Conservation (phyloP, 1,140 invertebrate genomes). For the Pogonomyrmex barbatus region DNA sequence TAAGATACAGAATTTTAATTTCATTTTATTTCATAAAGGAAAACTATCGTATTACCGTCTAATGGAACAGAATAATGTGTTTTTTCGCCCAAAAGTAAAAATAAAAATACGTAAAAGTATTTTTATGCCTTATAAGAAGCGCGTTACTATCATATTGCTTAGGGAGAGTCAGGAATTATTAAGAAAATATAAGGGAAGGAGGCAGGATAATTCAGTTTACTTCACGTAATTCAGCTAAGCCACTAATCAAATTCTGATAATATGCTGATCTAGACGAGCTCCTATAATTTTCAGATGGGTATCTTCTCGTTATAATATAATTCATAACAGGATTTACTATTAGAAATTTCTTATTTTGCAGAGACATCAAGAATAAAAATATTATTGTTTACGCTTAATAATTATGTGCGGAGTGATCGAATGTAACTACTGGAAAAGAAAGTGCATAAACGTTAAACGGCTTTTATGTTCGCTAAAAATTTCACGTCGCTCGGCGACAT, state of each 20-base stretch:
- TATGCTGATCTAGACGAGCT: constrained; percentile 64
- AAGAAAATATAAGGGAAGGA: constrained; percentile 59
- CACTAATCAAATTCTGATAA: constrained; percentile 75
- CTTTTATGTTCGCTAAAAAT: constrained; percentile 64
- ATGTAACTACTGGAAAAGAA: neutral
- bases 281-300: constrained; percentile 60
- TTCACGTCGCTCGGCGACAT: constrained; percentile 30
- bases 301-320: constrained; percentile 49
- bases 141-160: constrained; percentile 60
- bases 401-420: neutral
- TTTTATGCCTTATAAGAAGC: constrained; percentile 27
- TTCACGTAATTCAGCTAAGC: constrained; percentile 71
- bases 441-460: constrained; percentile 38
- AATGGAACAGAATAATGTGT: constrained; percentile 69
- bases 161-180: constrained; percentile 48
- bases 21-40: constrained; percentile 6
- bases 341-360: neutral
- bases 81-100: constrained; percentile 58
- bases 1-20: neutral
- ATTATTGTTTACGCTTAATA: constrained; percentile 4
- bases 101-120: constrained; percentile 61
- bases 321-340: neutral
- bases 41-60: constrained; percentile 51
- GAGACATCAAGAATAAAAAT: neutral
- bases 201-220: constrained; percentile 70